These are phyloP conservation scores for Eudorcas thomsonii DNA, from an alignment of 2,113 vertebrate species.

Conservation along the genomic window DNA sequence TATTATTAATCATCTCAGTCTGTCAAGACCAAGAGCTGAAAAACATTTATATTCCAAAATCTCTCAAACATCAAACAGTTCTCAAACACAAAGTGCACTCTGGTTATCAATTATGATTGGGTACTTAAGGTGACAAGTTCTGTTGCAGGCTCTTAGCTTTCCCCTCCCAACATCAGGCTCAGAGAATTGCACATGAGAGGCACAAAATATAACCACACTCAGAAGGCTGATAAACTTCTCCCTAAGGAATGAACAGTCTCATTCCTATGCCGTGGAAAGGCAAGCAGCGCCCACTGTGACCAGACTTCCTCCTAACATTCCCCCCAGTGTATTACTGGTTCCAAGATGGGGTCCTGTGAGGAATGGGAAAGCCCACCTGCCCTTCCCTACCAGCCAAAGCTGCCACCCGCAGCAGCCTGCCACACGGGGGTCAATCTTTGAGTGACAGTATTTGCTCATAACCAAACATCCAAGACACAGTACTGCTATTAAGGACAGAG, in stretches of 20 bases:
- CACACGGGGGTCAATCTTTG: accelerated
- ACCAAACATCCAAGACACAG: background rate
- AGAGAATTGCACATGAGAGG: background rate
- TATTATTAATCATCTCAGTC: slow-evolving; percentile 42
- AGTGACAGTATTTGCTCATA: background rate
- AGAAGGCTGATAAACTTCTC: background rate
- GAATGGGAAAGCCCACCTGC: background rate
- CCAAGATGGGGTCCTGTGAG: background rate
- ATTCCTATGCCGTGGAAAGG: background rate
- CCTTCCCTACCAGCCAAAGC: background rate
- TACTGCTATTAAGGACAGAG: background rate
- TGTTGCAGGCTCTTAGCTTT: background rate
- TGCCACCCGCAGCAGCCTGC: background rate
- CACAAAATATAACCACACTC: background rate
- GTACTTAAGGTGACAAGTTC: slow-evolving; percentile 25
- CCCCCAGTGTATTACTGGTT: background rate
- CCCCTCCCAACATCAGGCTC: background rate
- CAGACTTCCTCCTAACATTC: background rate
- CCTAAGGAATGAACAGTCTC: background rate
- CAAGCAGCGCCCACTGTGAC: background rate
- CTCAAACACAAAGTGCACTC: background rate
- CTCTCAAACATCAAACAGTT: slow-evolving; percentile 16
- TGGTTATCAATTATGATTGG: slow-evolving; percentile 19
- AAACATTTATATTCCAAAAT: slow-evolving; percentile 53
- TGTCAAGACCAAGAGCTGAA: slow-evolving; percentile 46